Base-by-base conservation (phyloP, 2,797 vertebrate genomes). In the Ficedula albicollis region DNA sequence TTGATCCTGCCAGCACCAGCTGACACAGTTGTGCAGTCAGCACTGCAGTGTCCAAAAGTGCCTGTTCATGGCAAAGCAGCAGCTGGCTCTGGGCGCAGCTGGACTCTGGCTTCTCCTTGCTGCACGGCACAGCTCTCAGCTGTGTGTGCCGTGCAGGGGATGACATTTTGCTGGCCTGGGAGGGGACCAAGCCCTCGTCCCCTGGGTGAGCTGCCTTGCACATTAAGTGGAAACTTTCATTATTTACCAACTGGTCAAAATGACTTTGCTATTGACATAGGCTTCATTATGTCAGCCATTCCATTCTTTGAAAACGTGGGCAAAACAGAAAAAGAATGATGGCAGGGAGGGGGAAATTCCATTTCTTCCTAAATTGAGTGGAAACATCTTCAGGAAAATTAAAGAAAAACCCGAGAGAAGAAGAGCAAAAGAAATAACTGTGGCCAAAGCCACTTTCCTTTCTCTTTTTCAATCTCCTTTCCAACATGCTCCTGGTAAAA, bases 401-500 rank as follows among this genome's bases (percentile, higher is more conserved):
- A 96, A 96, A 97, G 96, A 93, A 97, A 97, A 96, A 95, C 96
- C 92, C 68, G 58, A 95, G 94, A 96, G 80, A 75, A 96, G 87
- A 95, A 88, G 95, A 79, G 77, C 90, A 76, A 91, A 94, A 96
- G 91, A 97, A 97, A 97, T 96, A 96, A 78, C 27, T 68, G 74
- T 77, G 95, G 91, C 97, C 89, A 96, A 97, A 95, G 93, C 89
- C 92, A 78, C 92, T 97, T 97, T 98, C 60, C 89, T 97, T 96
- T 97, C 97, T 97, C 87, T 96, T 97, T 98, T 98, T 98, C 97
- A 97, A 98, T 98, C 98, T 98, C 91, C 77, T 88, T 97, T 98
- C 97, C 97, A 98, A 98, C 97, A 85, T 92, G 89, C 97, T 97
- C 96, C 97, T 98, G 97, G 95, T 98, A 98, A 98, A 98, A 98